Evolutionary conservation across 2,888 invertebrate genomes (phyloP), one percentile per base, ranked within the genome.

Genomic region (Julus scanicus): DNA sequence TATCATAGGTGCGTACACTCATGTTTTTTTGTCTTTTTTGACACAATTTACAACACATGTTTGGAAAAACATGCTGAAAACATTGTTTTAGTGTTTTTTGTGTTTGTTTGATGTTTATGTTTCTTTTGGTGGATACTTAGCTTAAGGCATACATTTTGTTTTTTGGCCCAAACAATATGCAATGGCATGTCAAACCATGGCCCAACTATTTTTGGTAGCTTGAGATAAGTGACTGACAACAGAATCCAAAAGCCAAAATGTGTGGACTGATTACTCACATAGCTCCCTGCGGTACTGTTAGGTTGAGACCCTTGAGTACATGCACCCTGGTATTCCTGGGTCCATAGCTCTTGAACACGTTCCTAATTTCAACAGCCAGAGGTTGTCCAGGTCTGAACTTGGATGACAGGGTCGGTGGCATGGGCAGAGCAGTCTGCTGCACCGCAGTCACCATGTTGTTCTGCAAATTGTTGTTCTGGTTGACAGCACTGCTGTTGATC

Each of bases 241-340:
- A 29, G 29, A 29, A 29, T 29, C 29, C 29, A 29, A 29, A 29
- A 29, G 29, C 29, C 29, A 29, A 29, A 29, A 83, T 15, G 15
- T 83, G 20, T 15, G 15, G n/a, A 40, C 17, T 53, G 29, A 29
- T 57, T 57, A 95, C 97, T 97, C 93, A 98, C 98, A 98, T 98
- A 90, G 97, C 96, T 91, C 98, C 98, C 93, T 97, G 97, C 90
- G 96, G 96, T 89, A 98, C 98, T 89, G 97, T 97, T 96, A 98
- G 97, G 93, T 96, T 96, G 89, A 98, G 95, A 92, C 97, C 96
- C 91, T 95, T 95, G 89, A 98, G 94, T 85, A 98, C 97, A 90
- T 96, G 96, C 92, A 97, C 96, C 88, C 96, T 95, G 91, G 96
- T 95, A 92, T 96, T 97, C 92, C 96, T 96, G 90, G 95, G 95